Percentiles rank a stretch among this genome's conserved stretches.
phyloP scores from a whole-genome alignment of 2,113 vertebrate species.

The Empidonax alnorum region DNA sequence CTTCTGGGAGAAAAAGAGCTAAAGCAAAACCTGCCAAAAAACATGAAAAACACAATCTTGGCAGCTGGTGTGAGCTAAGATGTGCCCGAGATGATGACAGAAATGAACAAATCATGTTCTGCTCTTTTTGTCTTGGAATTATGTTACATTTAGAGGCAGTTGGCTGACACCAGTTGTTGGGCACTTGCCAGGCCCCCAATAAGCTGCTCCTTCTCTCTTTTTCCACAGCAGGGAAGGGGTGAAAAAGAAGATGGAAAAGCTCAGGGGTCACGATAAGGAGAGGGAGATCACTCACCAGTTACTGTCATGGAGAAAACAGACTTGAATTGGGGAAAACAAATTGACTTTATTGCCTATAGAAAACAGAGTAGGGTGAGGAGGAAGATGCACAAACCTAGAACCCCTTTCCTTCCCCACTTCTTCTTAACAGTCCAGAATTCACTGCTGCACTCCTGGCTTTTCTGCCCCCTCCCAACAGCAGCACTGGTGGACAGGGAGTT shows the following conservation, averaged over 20 bases:
- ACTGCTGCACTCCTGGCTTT: neutral
- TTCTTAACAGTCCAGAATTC: neutral
- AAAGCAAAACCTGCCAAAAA: neutral
- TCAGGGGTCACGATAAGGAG: too few species aligned
- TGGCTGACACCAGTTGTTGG: neutral
- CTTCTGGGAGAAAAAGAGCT: neutral
- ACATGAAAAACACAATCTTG: neutral
- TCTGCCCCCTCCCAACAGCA: neutral
- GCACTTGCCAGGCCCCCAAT: too few species aligned
- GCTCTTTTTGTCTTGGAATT: neutral
- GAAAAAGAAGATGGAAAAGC: neutral
- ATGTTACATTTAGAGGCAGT: neutral
- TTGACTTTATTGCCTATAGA: neutral
- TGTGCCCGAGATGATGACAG: neutral
- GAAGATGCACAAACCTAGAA: neutral
- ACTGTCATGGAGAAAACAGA: neutral
- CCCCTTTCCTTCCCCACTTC: neutral
- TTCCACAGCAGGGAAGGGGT: neutral
- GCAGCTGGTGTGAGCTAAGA: neutral
- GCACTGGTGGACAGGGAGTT: too few species aligned
- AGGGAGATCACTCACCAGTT: neutral
- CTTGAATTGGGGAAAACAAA: neutral
- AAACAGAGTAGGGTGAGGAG: neutral
- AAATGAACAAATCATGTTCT: neutral
- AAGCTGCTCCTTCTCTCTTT: neutral